Base-by-base conservation (phyloP, 2,797 vertebrate species). In the Cuculus canorus region DNA sequence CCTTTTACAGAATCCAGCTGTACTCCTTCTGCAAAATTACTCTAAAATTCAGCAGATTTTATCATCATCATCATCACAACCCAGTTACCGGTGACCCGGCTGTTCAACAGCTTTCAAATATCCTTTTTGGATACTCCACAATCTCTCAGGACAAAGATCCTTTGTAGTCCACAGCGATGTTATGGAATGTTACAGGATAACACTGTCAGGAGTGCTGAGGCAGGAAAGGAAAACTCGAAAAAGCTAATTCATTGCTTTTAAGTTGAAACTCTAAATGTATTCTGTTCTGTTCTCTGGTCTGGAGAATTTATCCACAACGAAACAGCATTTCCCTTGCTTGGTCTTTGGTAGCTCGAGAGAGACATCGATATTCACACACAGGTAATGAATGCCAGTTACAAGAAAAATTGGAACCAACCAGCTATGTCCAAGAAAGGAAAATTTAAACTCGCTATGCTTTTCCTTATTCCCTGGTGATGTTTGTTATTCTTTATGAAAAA, bases 311-410 rank as follows among this genome's bases (percentile, higher is more conserved):
- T 61, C 85, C 27, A 25, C 3, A 9, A 30, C 10, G 27, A 73
- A 77, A 43, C 1, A 54, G 64, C 35, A 50, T 92, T 71, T 94
- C 60, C 69, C 61, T 85, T 75, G 66, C 70, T 88, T 88, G 91
- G 32, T 91, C 92, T 97, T 93, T 90, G 93, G 94, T 92, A 94
- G 89, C 71, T 91, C 82, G 90, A 88, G 72, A 83, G 33, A 39
- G 28, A 54, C 32, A 50, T 33, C 61, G 61, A 24, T 75, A 75
- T 32, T 66, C 77, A 39, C 82, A 91, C 70, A 70, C 23, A 48
- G 70, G 37, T 54, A 84, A 78, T 13, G 48, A 88, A 59, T 53
- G 52, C 56, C 21, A 4, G 52, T 16, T 57, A 84, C 9, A 33
- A 78, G 72, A 45, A 86, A 73, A 91, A 43, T 17, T 70, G 14